Percentiles rank a stretch among this genome's conserved stretches.
Conservation (phyloP, 2,113 vertebrate genomes). For the Oryzias woworae region DNA sequence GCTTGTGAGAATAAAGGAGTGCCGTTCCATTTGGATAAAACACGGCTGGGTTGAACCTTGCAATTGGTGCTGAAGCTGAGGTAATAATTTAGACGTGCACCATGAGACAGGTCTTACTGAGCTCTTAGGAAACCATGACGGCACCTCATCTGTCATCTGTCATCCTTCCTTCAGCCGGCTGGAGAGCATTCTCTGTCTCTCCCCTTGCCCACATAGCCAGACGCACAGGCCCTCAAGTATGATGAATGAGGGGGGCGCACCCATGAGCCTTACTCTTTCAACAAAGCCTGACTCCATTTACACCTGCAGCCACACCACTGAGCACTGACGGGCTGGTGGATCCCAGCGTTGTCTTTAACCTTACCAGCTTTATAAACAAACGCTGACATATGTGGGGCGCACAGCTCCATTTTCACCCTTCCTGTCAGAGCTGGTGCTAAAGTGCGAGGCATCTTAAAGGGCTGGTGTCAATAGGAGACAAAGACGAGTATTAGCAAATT, state of each 20-base stretch:
- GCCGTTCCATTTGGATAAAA: constrained; percentile 31
- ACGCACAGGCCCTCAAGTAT: constrained; percentile 46
- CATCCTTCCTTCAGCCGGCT: constrained; percentile 61
- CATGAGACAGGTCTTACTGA: constrained; percentile 66
- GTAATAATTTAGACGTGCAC: constrained; percentile 71
- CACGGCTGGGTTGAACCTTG: constrained; percentile 20
- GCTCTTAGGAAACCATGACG: constrained; percentile 68
- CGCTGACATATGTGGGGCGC: constrained; percentile 50
- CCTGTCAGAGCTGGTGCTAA: constrained; percentile 8
- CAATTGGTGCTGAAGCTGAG: constrained; percentile 44
- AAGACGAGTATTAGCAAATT: constrained; percentile 30
- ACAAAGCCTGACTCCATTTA: constrained; percentile 70
- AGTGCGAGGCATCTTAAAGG: constrained; percentile 19
- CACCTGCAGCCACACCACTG: constrained; percentile 52
- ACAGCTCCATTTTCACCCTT: constrained; percentile 19
- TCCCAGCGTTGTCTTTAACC: constrained; percentile 40
- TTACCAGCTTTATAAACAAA: constrained; percentile 33
- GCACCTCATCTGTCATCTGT: constrained; percentile 73
- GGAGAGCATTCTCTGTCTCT: constrained; percentile 64
- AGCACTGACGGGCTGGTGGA: constrained; percentile 24
- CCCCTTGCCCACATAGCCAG: constrained; percentile 52
- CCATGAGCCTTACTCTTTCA: constrained; percentile 52
- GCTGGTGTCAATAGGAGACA: constrained; percentile 11
- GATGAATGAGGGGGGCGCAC: constrained; percentile 61
- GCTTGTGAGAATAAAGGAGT: constrained; percentile 33